These are phyloP conservation scores for Gambusia affinis DNA, from an alignment of 2,113 vertebrate genomes.

Conservation along the genomic window DNA sequence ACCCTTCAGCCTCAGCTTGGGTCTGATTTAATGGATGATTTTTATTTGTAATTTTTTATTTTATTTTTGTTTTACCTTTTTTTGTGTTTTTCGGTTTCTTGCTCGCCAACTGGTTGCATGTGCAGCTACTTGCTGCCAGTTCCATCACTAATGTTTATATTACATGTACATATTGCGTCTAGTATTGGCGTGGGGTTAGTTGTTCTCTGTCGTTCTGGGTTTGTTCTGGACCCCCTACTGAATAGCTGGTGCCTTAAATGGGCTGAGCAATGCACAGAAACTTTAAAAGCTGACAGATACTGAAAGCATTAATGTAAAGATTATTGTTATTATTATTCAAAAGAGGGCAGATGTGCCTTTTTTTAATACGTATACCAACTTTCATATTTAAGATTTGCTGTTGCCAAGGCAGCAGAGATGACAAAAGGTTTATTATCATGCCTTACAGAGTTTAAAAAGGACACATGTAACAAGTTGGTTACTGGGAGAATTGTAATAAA, in stretches of 20 bases:
- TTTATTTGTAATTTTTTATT: constrained; percentile 42
- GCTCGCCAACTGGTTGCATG: constrained; percentile 39
- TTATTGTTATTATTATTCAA: constrained; percentile 23
- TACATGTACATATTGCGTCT: constrained; percentile 61
- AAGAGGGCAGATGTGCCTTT: constrained; percentile 18
- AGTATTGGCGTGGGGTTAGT: constrained; percentile 46
- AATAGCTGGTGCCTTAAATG: constrained; percentile 71
- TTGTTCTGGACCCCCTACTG: constrained; percentile 58
- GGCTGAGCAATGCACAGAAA: constrained; percentile 66
- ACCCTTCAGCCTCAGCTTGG: constrained; percentile 1
- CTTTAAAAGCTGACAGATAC: constrained; percentile 36
- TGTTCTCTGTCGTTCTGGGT: constrained; percentile 42
- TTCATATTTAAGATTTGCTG: constrained; percentile 63
- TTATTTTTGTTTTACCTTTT: constrained; percentile 11
- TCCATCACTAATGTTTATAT: constrained; percentile 53
- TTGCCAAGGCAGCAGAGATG: constrained; percentile 37
- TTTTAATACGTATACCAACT: constrained; percentile 45
- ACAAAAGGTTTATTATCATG: constrained; percentile 66
- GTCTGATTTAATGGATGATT: constrained; percentile 42
- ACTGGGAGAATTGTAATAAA: constrained; percentile 64
- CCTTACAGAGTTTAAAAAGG: constrained; percentile 65
- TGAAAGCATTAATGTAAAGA: constrained; percentile 42
- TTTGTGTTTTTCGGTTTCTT: constrained; percentile 2
- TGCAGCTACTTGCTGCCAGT: constrained; percentile 47
- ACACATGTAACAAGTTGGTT: constrained; percentile 76